These are phyloP conservation scores for Rhea pennata DNA, from an alignment of 2,113 vertebrate genomes.

Conservation along the genomic window DNA sequence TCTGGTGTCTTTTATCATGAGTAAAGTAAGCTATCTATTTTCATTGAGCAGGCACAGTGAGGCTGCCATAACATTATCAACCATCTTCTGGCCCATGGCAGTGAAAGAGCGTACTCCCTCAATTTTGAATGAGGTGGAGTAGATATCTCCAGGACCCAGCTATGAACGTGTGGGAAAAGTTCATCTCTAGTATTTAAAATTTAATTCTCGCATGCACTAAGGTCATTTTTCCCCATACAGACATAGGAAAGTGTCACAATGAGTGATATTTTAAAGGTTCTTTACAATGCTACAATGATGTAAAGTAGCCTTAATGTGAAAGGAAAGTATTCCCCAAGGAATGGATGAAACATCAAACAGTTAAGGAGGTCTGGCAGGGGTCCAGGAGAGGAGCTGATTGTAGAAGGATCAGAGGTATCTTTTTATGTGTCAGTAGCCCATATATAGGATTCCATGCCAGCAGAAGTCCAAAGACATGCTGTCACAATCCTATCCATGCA, in stretches of 20 bases:
- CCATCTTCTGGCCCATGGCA: neutral
- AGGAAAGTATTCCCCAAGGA: neutral
- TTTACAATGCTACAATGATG: neutral
- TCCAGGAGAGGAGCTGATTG: neutral
- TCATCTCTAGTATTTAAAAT: neutral
- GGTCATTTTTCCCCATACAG: neutral
- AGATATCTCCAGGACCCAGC: neutral
- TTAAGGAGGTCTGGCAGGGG: neutral
- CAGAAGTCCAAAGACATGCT: neutral
- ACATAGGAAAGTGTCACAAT: neutral
- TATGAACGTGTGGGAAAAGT: neutral
- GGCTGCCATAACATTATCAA: neutral
- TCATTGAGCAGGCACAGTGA: neutral
- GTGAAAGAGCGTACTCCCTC: neutral
- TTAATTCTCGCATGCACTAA: neutral
- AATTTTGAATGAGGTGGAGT: neutral
- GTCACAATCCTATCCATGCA: neutral
- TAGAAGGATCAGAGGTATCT: neutral
- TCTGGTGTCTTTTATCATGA: neutral
- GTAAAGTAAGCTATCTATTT: neutral
- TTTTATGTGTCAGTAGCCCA: slow-evolving; percentile 1
- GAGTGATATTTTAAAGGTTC: neutral
- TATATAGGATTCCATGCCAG: neutral
- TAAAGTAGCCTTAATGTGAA: neutral
- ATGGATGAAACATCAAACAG: slow-evolving; percentile 12